Evolutionary conservation across 2,888 invertebrate species (phyloP).

Genomic region (Pyralis farinalis): DNA sequence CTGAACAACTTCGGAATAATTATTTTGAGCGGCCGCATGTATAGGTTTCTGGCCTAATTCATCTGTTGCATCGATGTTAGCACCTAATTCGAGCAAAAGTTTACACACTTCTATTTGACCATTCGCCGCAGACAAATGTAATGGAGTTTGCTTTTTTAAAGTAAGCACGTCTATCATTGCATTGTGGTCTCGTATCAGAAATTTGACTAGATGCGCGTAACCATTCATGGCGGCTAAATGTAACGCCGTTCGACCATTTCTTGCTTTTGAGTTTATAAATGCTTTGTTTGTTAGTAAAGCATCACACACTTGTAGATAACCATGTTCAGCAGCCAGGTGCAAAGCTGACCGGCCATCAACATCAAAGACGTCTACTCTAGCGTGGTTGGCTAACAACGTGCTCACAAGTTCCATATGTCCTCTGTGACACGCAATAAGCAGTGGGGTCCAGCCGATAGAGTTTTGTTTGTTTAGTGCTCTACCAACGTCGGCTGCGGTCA

Average conservation of each 20-base stretch:
- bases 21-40: conserved; percentile 98
- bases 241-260: conserved; percentile 97
- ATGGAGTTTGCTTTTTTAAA: conserved; percentile 96
- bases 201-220: conserved; percentile 93
- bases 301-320: conserved; percentile 94
- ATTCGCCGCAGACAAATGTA: conserved; percentile 97
- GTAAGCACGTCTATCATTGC: conserved; percentile 98
- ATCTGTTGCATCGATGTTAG: conserved; percentile 97
- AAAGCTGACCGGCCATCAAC: conserved; percentile 96
- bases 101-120: conserved; percentile 98
- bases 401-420: conserved; percentile 97
- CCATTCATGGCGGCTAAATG: conserved; percentile 99
- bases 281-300: conserved; percentile 96
- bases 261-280: conserved; percentile 98
- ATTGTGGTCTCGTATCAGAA: conserved; percentile 96
- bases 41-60: conserved; percentile 98
- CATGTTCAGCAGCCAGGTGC: conserved; percentile 96
- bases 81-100: conserved; percentile 93
- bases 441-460: conserved; percentile 97
- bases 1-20: conserved; percentile 98
- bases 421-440: conserved; percentile 96
- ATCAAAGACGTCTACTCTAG: conserved; percentile 99
- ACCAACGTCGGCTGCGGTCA: conserved; percentile 94
- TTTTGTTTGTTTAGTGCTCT: conserved; percentile 97
- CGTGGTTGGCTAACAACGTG: conserved; percentile 94